Evolutionary conservation across 2,113 vertebrate species (phyloP).

Genomic region (Chionodraco myersi): DNA sequence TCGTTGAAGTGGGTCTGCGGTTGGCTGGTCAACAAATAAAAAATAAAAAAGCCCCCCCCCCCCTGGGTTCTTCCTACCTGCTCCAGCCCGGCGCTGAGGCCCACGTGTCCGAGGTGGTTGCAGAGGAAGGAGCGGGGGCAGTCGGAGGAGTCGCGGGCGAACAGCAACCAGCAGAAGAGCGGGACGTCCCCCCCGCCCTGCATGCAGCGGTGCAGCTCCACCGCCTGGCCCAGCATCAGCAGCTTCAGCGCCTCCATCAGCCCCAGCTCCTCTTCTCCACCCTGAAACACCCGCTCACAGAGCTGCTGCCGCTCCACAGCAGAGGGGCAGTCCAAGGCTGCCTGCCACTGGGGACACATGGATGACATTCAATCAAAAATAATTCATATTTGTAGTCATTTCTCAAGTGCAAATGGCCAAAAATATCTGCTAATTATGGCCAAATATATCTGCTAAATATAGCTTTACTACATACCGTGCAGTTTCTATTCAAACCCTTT

Average conservation of each 20-base stretch:
- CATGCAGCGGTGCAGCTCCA: slow-evolving; percentile 87
- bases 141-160: slow-evolving; percentile 93
- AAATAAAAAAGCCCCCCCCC: background rate
- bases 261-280: slow-evolving; percentile 90
- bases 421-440: background rate
- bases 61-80: slow-evolving; percentile 83
- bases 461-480: no score
- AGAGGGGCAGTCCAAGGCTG: slow-evolving; percentile 57
- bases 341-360: slow-evolving; percentile 72
- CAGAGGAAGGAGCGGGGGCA: slow-evolving; percentile 90
- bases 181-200: slow-evolving; percentile 89
- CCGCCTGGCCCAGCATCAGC: slow-evolving; percentile 91
- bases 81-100: slow-evolving; percentile 93
- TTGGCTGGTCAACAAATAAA: background rate
- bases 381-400: background rate
- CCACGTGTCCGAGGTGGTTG: slow-evolving; percentile 95
- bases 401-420: no score
- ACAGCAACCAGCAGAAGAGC: slow-evolving; percentile 95
- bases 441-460: no score
- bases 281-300: slow-evolving; percentile 89
- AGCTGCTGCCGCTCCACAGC: slow-evolving; percentile 82
- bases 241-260: slow-evolving; percentile 96
- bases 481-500: no score
- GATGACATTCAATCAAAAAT: background rate
- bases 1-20: background rate